Evolutionary conservation across 2,888 invertebrate genomes (phyloP).

Genomic region (Pandemis heparana): DNA sequence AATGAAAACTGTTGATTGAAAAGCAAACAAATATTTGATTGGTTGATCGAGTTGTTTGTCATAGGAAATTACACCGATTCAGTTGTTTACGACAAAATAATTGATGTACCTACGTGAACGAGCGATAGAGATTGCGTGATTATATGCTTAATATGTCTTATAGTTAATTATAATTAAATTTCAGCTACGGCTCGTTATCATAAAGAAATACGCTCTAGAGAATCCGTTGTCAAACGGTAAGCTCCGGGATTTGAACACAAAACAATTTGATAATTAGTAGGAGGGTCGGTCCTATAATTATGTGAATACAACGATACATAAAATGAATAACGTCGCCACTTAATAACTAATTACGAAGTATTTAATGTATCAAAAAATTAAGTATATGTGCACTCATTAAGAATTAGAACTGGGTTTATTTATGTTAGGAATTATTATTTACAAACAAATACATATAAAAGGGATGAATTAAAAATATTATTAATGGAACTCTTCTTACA

Average conservation of each 20-base stretch:
- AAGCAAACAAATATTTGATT: slow-evolving; percentile 11
- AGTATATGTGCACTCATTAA: too few species aligned
- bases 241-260: slow-evolving; percentile 1
- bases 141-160: too few species aligned
- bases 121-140: too few species aligned
- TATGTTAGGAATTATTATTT: too few species aligned
- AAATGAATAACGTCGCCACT: too few species aligned
- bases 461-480: too few species aligned
- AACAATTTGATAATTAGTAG: slow-evolving; percentile 5
- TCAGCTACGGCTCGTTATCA: not conserved
- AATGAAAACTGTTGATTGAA: slow-evolving; percentile 6
- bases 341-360: too few species aligned
- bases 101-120: not conserved
- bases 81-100: not conserved
- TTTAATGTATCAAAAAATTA: too few species aligned
- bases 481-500: too few species aligned
- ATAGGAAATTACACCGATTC: not conserved
- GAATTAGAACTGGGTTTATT: too few species aligned
- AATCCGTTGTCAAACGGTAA: not conserved
- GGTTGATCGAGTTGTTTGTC: slow-evolving; percentile 5
- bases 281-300: not conserved
- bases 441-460: too few species aligned
- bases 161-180: not conserved
- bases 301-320: slow-evolving; percentile 1
- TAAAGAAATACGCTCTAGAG: not conserved